Percentiles rank a stretch among this genome's conserved stretches.
Evolutionary conservation across 2,797 vertebrate species (phyloP).

Genomic region (Phrynocephalus guinanensis): DNA sequence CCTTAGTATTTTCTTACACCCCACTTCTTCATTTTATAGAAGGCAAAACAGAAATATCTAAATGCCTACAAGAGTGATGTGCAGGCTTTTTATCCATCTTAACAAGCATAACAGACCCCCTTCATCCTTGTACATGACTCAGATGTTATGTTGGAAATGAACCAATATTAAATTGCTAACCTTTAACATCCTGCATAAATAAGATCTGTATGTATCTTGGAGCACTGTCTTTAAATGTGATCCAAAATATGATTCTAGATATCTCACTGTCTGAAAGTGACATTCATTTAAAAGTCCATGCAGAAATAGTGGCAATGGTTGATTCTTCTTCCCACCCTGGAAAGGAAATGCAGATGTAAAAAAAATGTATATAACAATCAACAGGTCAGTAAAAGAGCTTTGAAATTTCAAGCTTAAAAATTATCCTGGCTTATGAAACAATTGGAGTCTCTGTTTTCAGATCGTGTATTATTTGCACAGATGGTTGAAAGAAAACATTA

Average conservation of each 20-base stretch:
- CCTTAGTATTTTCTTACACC: neutral
- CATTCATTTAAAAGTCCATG: slow-evolving; percentile 72
- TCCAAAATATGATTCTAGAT: slow-evolving; percentile 39
- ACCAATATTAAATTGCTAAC: no score
- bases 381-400: slow-evolving; percentile 79
- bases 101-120: no score
- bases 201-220: slow-evolving; percentile 37
- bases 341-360: slow-evolving; percentile 64
- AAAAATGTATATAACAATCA: slow-evolving; percentile 78
- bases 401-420: slow-evolving; percentile 75
- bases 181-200: no score
- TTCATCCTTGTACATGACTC: no score
- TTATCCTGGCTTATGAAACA: slow-evolving; percentile 76
- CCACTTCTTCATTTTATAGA: neutral
- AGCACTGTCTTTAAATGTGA: neutral
- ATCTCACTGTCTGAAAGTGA: slow-evolving; percentile 47
- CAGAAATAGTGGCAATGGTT: slow-evolving; percentile 70
- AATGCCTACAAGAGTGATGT: neutral
- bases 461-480: slow-evolving; percentile 82
- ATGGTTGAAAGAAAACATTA: slow-evolving; percentile 77
- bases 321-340: slow-evolving; percentile 57
- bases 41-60: neutral
- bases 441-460: slow-evolving; percentile 71
- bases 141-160: no score
- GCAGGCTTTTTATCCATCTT: neutral